Percentiles rank a stretch among this genome's conserved stretches.
These are phyloP conservation scores for Dicyrtoma fusca DNA, from an alignment of 2,888 invertebrate species.

Conservation along the genomic window DNA sequence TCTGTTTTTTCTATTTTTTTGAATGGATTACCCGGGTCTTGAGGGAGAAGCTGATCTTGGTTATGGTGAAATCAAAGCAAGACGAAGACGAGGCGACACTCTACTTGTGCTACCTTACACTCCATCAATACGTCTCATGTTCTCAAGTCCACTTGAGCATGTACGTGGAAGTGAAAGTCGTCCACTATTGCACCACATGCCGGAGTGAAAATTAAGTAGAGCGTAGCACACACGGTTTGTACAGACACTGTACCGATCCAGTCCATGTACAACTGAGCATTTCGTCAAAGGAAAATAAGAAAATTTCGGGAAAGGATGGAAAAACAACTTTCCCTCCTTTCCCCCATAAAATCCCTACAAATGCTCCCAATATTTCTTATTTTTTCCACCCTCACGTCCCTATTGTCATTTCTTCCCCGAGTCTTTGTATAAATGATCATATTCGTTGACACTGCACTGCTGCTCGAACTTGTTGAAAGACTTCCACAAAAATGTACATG, in stretches of 20 bases:
- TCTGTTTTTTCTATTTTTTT: slow-evolving; percentile 1
- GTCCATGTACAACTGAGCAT: background rate
- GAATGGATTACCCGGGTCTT: background rate
- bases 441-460: background rate
- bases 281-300: background rate
- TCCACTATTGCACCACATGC: background rate
- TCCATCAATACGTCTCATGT: background rate
- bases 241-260: background rate
- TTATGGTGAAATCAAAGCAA: slow-evolving; percentile 1
- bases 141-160: slow-evolving; percentile 24
- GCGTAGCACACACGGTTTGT: background rate
- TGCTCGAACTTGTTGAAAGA: background rate
- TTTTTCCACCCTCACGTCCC: background rate
- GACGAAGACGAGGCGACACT: background rate
- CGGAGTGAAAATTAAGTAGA: background rate
- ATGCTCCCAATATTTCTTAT: slow-evolving; percentile 6
- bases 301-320: background rate
- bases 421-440: background rate
- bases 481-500: background rate
- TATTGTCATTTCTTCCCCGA: background rate
- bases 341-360: background rate
- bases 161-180: background rate
- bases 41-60: background rate
- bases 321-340: background rate
- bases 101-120: slow-evolving; percentile 9